Evolutionary conservation across 1,140 invertebrate species (phyloP), one percentile per base, ranked within the genome.

Genomic region (Bemisia tabaci): DNA sequence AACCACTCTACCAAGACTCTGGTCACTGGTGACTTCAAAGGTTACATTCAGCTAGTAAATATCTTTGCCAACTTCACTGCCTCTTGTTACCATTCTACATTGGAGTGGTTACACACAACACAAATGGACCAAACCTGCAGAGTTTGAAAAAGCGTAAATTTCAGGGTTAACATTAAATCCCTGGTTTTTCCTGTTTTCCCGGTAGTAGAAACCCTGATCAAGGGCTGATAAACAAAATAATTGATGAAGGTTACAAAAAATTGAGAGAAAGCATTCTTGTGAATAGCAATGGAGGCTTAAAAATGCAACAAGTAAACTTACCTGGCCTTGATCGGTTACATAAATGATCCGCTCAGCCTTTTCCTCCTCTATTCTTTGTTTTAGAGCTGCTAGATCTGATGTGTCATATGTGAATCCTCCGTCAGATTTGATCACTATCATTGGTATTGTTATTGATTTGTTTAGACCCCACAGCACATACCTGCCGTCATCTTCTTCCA

Each of bases 391-490:
- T 82, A 99, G 82, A 79, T 99, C 97, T 9, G 95, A 98, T 0
- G 97, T 99, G 76, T 99, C 97, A 78, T 99, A 99, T 0, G 97
- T 99, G 75, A 88, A 99, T 26, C 97, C 97, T 63, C 97, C 97
- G 80, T 98, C 97, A 2, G 93, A 94, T 80, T 99, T 99, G 0
- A 98, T 86, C 22, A 99, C 82, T 0, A 95, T 99, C 22, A 99
- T 76, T 0, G 97, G 97, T 70, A 94, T 86, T 66, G 74, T 77
- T 9, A n/a, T 48, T 67, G 74, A 77, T 33, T 48, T 62, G 21
- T 67, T 62, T 59, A 78, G 79, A 33, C 82, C 81, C 69, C 81
- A 76, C 88, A 99, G 91, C 9, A 99, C 86, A 74, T 92, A 89
- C 22, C 97, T 81, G 0, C 97, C 96, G 60, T 98, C 92, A 74